These are phyloP conservation scores for Parazoanthus swiftii DNA, from an alignment of 92 coral and sea anemone species.

Conservation along the genomic window DNA sequence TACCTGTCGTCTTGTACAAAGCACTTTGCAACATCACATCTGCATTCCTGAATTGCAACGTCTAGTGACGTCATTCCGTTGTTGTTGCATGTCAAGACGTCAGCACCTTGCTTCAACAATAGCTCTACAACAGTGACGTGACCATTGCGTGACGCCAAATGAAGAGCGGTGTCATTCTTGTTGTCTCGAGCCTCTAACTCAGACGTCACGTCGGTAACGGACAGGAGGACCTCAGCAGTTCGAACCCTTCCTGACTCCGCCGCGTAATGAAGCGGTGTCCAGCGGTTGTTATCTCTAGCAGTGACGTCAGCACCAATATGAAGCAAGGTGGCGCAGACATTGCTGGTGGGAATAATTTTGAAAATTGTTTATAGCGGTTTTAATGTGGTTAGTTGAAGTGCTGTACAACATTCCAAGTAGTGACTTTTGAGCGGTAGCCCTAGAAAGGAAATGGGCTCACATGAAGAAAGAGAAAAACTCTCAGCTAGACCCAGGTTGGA, in stretches of 20 bases:
- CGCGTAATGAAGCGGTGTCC: conserved; percentile 75
- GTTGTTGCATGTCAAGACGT: conserved; percentile 42
- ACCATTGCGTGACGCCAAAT: conserved; percentile 65
- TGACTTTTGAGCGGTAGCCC: no score
- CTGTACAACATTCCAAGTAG: no score
- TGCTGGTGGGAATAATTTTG: conserved; percentile 31
- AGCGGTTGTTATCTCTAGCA: conserved; percentile 68
- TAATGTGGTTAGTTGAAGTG: no score
- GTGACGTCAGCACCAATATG: conserved; percentile 69
- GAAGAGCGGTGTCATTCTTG: conserved; percentile 68
- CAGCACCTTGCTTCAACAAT: conserved; percentile 58
- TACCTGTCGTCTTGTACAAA: conserved; percentile 41
- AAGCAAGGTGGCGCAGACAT: conserved; percentile 54
- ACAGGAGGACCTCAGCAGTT: conserved; percentile 49
- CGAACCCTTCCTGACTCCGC: conserved; percentile 65
- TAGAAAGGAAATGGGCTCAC: no score
- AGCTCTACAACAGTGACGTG: conserved; percentile 50
- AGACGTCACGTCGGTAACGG: conserved; percentile 9
- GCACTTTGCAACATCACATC: conserved; percentile 40
- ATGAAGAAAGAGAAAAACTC: no score
- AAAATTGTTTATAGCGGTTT: neutral
- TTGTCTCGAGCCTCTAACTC: conserved; percentile 57
- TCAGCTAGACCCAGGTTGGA: no score
- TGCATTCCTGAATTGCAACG: conserved; percentile 46
- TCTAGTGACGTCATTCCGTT: conserved; percentile 55